A percentile compares a stretch with the other conserved stretches of the same genome.
Conservation (phyloP, 30 jellyfish, hydroid and myxozoan species). For the Morbakka virulenta region DNA sequence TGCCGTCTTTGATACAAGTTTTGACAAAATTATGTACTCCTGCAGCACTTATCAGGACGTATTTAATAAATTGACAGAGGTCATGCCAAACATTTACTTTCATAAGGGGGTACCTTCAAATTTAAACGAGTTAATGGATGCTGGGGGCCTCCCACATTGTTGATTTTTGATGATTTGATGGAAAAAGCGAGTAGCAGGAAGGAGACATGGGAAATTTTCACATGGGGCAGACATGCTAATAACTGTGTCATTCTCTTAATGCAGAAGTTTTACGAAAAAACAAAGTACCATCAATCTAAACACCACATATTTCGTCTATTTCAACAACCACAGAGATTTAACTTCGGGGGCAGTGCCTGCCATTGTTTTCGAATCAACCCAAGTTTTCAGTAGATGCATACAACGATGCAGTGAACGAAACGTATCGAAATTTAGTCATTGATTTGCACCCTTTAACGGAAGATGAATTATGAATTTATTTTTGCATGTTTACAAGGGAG, state of each 20-base stretch:
- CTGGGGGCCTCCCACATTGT: not conserved
- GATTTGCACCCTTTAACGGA: not conserved
- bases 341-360: not conserved
- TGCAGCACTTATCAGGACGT: not conserved
- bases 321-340: not conserved
- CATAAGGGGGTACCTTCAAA: not conserved
- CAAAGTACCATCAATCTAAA: not conserved
- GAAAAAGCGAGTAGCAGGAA: not conserved
- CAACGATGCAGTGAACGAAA: not conserved
- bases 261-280: not conserved
- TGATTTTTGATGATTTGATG: not conserved
- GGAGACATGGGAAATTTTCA: not conserved
- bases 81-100: not conserved
- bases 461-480: not conserved
- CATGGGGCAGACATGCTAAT: not conserved
- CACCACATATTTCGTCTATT: not conserved
- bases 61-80: not conserved
- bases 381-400: not conserved
- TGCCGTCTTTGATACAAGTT: not conserved
- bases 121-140: not conserved
- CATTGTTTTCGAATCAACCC: not conserved
- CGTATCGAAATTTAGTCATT: not conserved
- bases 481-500: not conserved
- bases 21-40: not conserved
- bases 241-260: not conserved